phyloP scores from a whole-genome alignment of 2,797 vertebrate genomes.

The Neosilurus hyrtlii region DNA sequence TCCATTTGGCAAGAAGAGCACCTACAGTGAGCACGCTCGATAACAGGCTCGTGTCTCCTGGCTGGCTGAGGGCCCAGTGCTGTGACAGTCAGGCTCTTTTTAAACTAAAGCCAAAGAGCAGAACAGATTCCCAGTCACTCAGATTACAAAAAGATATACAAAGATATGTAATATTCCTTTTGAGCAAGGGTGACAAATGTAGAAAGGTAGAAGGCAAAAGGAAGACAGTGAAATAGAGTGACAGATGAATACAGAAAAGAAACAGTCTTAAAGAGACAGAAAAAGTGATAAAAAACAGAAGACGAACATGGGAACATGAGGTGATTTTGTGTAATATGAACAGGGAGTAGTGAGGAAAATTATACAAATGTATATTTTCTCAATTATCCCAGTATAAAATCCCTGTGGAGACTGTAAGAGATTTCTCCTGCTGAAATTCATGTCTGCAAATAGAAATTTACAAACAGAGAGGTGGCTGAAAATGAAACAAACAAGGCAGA shows the following conservation, averaged over 20 bases:
- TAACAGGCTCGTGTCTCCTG: slow-evolving; percentile 28
- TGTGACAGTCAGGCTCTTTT: slow-evolving; percentile 37
- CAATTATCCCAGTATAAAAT: slow-evolving; percentile 44
- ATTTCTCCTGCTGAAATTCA: slow-evolving; percentile 19
- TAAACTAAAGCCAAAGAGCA: slow-evolving; percentile 25
- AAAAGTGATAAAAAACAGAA: background rate
- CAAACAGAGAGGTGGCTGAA: background rate
- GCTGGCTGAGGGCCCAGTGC: slow-evolving; percentile 32
- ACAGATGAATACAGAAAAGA: background rate
- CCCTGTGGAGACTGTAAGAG: slow-evolving; percentile 14
- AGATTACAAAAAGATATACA: slow-evolving; percentile 9
- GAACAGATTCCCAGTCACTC: slow-evolving; percentile 27
- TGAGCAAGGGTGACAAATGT: slow-evolving; percentile 15
- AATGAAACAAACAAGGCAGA: background rate
- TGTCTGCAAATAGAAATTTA: background rate
- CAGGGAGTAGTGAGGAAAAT: slow-evolving; percentile 31
- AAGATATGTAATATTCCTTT: slow-evolving; percentile 21
- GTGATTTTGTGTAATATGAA: slow-evolving; percentile 32
- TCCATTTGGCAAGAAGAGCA: slow-evolving; percentile 25
- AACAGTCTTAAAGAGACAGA: background rate
- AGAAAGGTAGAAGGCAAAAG: slow-evolving; percentile 33
- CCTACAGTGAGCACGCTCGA: slow-evolving; percentile 12
- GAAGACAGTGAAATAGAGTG: slow-evolving; percentile 15
- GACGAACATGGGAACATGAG: slow-evolving; percentile 16
- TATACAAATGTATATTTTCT: slow-evolving; percentile 43